phyloP scores from a whole-genome alignment of 2,888 invertebrate genomes.

The Antheraea yamamai region DNA sequence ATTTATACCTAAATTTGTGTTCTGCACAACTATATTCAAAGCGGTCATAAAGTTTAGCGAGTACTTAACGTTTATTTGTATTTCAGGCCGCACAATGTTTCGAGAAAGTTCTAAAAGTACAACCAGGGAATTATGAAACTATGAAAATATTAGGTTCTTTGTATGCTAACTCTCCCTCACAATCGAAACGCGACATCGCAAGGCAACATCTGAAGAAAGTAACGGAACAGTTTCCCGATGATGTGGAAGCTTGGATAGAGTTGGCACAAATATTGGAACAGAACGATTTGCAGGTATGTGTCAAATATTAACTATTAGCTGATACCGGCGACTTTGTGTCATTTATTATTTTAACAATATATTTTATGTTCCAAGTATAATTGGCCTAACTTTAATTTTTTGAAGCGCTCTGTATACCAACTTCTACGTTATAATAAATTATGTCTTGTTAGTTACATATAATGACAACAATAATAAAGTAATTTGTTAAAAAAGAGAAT shows the following conservation, averaged over 20 bases:
- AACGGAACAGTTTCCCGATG: slow-evolving; percentile 98
- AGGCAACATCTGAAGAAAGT: slow-evolving; percentile 96
- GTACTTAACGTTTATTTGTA: not conserved
- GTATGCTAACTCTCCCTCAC: slow-evolving; percentile 94
- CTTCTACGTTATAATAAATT: too few species aligned
- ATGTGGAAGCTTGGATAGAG: slow-evolving; percentile 99
- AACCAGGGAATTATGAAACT: slow-evolving; percentile 99
- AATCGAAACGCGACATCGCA: slow-evolving; percentile 95
- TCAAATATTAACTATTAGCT: not conserved
- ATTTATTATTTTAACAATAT: too few species aligned
- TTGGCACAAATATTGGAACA: slow-evolving; percentile 98
- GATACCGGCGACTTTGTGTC: too few species aligned
- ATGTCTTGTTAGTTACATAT: too few species aligned
- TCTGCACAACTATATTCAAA: too few species aligned
- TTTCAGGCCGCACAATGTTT: slow-evolving; percentile 97
- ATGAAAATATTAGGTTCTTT: slow-evolving; percentile 99
- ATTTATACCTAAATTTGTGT: too few species aligned
- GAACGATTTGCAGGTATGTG: slow-evolving; percentile 88
- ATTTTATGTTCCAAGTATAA: too few species aligned
- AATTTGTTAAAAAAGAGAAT: too few species aligned
- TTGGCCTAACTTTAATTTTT: too few species aligned
- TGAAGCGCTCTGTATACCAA: too few species aligned
- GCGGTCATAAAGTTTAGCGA: too few species aligned
- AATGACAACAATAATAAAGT: too few species aligned
- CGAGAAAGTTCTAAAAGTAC: slow-evolving; percentile 98